Evolutionary conservation across 1,140 invertebrate species (phyloP).

Genomic region (Trichonephila clavata): DNA sequence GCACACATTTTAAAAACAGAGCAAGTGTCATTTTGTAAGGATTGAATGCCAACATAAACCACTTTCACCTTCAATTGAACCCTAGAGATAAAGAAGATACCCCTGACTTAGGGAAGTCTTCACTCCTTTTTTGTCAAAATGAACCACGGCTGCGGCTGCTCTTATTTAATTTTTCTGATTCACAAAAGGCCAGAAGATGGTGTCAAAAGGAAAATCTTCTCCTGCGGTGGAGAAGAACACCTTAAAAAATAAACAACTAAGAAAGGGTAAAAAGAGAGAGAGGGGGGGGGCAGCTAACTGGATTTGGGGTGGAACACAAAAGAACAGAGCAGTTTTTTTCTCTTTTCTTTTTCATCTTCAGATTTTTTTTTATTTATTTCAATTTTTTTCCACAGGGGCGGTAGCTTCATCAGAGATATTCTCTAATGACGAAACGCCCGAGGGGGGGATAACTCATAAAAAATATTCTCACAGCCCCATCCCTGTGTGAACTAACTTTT

Average conservation of each 20-base stretch:
- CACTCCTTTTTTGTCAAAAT: conserved; percentile 55
- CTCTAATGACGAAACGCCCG: conserved; percentile 52
- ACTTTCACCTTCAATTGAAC: neutral
- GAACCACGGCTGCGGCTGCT: conserved; percentile 47
- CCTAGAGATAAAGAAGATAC: neutral
- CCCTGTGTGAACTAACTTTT: neutral
- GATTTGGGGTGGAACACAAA: conserved; percentile 66
- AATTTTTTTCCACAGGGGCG: neutral
- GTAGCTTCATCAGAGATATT: conserved; percentile 62
- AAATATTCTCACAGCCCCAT: conserved; percentile 41
- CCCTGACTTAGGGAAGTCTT: neutral
- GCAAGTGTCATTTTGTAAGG: too few relatives aligned
- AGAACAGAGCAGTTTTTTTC: neutral
- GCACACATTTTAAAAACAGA: too few relatives aligned
- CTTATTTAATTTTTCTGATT: conserved; percentile 74
- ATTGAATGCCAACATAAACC: neutral
- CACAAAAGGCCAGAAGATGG: conserved; percentile 53
- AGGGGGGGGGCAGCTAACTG: conserved; percentile 40
- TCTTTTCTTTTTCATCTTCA: neutral
- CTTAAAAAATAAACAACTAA: conserved; percentile 63
- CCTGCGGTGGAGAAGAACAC: conserved; percentile 22
- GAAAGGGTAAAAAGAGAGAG: conserved; percentile 36
- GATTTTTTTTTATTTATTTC: conserved; percentile 9
- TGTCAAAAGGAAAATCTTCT: conserved; percentile 49
- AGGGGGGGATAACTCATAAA: neutral